A percentile compares a stretch with the other conserved stretches of the same genome.
Conservation (phyloP, 2,888 invertebrate species). For the Lasioglossum figueresi region DNA sequence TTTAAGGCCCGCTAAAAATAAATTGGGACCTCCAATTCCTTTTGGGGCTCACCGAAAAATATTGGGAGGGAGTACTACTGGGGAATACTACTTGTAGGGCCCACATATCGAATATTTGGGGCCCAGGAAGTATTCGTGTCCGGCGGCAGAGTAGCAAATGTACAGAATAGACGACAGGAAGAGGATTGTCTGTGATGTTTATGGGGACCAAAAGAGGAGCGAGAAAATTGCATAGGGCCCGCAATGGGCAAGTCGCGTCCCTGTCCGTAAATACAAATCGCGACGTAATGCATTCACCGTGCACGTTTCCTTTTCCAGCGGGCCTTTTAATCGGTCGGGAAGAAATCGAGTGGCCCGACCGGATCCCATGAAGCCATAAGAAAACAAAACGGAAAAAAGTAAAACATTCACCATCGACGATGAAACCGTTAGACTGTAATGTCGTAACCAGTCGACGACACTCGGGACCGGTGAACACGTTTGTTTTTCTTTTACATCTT, state of each 20-base stretch:
- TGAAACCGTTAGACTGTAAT: conserved; percentile 35
- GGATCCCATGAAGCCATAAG: conserved; percentile 20
- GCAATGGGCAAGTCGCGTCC: neutral
- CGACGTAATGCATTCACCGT: conserved; percentile 26
- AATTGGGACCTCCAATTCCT: no score
- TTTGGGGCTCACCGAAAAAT: no score
- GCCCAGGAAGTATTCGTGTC: neutral
- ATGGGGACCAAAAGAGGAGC: neutral
- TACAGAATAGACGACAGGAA: neutral
- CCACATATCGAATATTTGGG: neutral
- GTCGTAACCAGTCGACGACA: conserved; percentile 26
- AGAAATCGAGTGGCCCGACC: conserved; percentile 31
- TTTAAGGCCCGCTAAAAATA: no score
- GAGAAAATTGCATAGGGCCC: neutral
- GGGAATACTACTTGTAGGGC: neutral
- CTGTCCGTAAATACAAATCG: conserved; percentile 13
- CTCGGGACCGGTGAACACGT: neutral
- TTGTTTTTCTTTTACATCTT: neutral
- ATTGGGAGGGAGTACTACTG: no score
- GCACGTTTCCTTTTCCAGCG: conserved; percentile 34
- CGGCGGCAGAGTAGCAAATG: neutral
- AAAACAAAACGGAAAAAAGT: neutral
- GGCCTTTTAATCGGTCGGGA: conserved; percentile 32
- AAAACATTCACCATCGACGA: conserved; percentile 30
- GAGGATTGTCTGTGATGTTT: neutral